Evolutionary conservation across 2,113 vertebrate genomes (phyloP).

Genomic region (Brienomyrus longianalis): DNA sequence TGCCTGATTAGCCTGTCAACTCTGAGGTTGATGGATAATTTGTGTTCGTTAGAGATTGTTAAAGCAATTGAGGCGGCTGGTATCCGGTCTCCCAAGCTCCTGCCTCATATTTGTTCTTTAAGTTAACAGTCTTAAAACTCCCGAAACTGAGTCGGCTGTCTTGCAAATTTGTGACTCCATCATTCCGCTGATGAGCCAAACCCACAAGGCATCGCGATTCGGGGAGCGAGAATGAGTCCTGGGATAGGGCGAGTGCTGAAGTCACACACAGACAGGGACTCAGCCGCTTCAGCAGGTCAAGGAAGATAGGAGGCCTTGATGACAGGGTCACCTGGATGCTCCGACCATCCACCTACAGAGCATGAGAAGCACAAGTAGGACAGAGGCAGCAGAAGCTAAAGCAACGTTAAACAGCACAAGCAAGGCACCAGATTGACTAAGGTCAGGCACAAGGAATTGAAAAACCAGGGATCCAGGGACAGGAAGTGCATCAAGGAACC

Average conservation of each 20-base stretch:
- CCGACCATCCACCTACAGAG: too few relatives aligned
- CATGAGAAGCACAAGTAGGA: too few relatives aligned
- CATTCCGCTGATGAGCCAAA: not conserved
- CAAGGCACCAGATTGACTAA: too few relatives aligned
- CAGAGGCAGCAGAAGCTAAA: too few relatives aligned
- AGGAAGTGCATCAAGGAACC: not conserved
- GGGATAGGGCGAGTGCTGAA: too few relatives aligned
- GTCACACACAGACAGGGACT: too few relatives aligned
- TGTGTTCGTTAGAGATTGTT: not conserved
- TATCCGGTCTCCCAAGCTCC: not conserved
- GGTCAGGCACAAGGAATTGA: too few relatives aligned
- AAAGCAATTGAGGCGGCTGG: not conserved
- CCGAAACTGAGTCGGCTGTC: not conserved
- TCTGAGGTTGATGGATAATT: not conserved
- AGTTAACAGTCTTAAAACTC: not conserved
- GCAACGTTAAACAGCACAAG: too few relatives aligned
- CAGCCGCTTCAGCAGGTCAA: too few relatives aligned
- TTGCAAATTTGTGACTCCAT: not conserved
- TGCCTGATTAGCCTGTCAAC: not conserved
- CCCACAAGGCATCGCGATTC: not conserved
- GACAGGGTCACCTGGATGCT: too few relatives aligned
- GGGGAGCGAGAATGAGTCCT: not conserved
- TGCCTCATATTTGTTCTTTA: not conserved
- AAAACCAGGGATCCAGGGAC: not conserved
- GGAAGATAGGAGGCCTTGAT: too few relatives aligned